Base-by-base conservation (phyloP, 2,888 invertebrate species). In the Pegoplata infirma region DNA sequence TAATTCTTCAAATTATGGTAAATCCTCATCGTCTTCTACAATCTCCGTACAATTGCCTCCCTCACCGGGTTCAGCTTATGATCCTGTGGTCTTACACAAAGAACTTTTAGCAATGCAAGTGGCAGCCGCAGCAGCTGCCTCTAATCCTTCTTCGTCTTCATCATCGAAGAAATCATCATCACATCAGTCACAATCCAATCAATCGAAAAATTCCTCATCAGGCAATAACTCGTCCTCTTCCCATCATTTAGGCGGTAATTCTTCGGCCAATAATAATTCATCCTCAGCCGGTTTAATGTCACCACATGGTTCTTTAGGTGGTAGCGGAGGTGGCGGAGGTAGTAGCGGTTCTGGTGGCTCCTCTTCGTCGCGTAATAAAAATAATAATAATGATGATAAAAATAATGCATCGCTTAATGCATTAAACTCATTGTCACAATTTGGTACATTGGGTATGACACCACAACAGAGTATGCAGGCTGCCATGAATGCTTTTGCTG, bases 391-490 rank as follows among this genome's bases (percentile, higher is more conserved):
- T 75, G 85, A 86, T 40, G 89, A 89, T 44, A 89, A 89, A 80
- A 87, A 88, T 72, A 89, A 89, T 84, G 87, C 88, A 10, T 89
- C 90, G 23, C 78, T 90, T 19, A 90, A 89, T 82, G 90, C 90
- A 2, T 85, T 90, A 25, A 90, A 88, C 67, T 89, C 90, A 21
- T 77, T 90, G 51, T 89, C 89, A 2, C 90, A 90, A 75, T 86
- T 90, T 25, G 89, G 90, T 12, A 87, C 87, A 14, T 78, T 89
- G 28, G 89, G 90, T 14, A 86, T 90, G 81, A 89, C 87, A 81
- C 88, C 90, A 3, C 89, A 89, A 78, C 90, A 90, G 75, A 89
- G 89, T 83, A 89, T 90, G 82, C 89, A 89, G 82, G 90, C 90
- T 47, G 90, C 90, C 2, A 90, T 90, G 90, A 90, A 89, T 84